These are phyloP conservation scores for Amphibalanus amphitrite DNA, from an alignment of 1,140 invertebrate genomes.

Conservation along the genomic window DNA sequence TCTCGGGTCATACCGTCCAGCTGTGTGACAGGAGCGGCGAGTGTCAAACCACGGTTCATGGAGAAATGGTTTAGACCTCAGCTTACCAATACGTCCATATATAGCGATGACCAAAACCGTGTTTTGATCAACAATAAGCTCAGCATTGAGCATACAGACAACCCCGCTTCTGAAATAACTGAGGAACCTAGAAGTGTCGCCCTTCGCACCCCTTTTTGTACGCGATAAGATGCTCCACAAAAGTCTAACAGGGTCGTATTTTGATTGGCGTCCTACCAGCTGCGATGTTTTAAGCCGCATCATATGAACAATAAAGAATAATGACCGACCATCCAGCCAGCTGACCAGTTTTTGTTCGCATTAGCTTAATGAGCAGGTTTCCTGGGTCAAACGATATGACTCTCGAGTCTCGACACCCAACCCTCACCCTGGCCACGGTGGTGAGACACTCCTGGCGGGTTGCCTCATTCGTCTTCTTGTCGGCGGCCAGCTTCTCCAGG, in stretches of 20 bases:
- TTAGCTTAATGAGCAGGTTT: no score
- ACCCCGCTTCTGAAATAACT: not conserved
- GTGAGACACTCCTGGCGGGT: conserved; percentile 25
- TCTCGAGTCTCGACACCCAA: not conserved
- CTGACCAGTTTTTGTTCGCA: no score
- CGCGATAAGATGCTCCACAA: no score
- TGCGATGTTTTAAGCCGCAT: no score
- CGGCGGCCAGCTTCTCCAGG: conserved; percentile 68
- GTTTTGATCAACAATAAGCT: not conserved
- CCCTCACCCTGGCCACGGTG: not conserved
- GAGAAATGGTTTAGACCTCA: not conserved
- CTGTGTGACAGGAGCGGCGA: conserved; percentile 33
- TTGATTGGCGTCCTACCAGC: no score
- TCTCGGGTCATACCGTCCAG: conserved; percentile 73
- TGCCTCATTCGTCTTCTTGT: conserved; percentile 59
- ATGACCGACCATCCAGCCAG: no score
- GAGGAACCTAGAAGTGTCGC: not conserved
- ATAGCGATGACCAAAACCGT: not conserved
- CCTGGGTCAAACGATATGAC: no score
- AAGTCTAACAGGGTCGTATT: no score
- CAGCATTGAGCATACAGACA: no score
- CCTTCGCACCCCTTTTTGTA: no score
- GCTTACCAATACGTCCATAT: not conserved
- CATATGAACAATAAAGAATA: no score
- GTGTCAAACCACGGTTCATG: not conserved